Conservation (phyloP, 2,113 vertebrate genomes). For the Psilopogon haemacephalus region DNA sequence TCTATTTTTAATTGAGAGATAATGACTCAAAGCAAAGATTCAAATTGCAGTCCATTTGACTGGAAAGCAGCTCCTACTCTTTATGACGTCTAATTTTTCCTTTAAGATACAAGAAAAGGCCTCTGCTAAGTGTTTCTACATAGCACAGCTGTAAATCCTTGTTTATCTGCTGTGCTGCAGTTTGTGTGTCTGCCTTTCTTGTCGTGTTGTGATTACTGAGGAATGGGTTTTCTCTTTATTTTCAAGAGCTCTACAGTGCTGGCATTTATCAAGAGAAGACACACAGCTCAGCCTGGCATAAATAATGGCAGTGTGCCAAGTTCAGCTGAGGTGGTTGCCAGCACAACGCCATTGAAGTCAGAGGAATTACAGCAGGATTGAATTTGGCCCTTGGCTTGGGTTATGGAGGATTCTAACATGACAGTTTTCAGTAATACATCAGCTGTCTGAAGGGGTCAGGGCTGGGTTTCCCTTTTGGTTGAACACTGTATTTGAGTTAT, state of each 20-base stretch:
- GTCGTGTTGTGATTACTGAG: conserved; percentile 39
- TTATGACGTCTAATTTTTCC: not conserved
- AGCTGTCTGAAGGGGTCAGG: not conserved
- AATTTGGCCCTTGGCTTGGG: not conserved
- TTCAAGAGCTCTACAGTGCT: not conserved
- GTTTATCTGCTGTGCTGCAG: conserved; percentile 46
- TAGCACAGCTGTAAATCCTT: conserved; percentile 12
- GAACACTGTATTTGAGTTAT: not conserved
- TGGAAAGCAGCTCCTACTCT: not conserved
- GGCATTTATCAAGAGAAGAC: conserved; percentile 60
- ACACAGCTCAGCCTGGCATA: conserved; percentile 24
- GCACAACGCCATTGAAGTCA: not conserved
- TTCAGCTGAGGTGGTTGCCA: conserved; percentile 31
- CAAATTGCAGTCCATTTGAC: not conserved
- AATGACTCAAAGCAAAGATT: not conserved
- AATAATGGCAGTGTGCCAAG: conserved; percentile 41
- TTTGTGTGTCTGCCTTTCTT: not conserved
- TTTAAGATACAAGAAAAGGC: not conserved
- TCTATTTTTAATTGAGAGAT: conserved; percentile 22
- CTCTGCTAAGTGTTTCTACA: not conserved
- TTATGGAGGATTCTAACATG: not conserved
- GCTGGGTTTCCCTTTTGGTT: not conserved
- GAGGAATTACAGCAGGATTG: not conserved
- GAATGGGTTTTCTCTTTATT: not conserved
- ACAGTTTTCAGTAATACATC: not conserved